Conservation (phyloP, 2,797 vertebrate species). For the Epinephelus awoara region DNA sequence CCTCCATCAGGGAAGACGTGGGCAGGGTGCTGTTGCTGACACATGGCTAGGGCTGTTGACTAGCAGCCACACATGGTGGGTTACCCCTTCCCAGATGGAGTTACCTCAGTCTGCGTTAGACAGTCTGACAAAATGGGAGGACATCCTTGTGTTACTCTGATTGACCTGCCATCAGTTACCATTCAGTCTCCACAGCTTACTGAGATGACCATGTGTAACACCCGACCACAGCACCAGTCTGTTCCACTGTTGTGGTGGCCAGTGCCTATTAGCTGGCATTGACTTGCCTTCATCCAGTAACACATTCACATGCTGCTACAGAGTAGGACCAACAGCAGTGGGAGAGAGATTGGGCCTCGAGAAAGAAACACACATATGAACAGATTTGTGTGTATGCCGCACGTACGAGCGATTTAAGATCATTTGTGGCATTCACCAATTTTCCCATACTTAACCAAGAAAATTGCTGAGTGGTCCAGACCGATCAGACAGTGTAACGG, state of each 20-base stretch:
- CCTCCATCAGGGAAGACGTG: slow-evolving; percentile 6
- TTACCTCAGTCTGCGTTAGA: slow-evolving; percentile 1
- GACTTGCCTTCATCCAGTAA: background rate
- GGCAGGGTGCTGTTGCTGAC: slow-evolving; percentile 31
- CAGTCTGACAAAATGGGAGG: slow-evolving; percentile 24
- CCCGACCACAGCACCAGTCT: background rate
- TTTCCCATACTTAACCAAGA: no score
- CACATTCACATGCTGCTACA: background rate
- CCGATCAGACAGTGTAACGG: background rate
- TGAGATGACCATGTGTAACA: background rate
- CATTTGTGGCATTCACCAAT: no score
- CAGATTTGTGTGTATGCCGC: background rate
- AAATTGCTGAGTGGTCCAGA: background rate
- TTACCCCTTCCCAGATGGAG: slow-evolving; percentile 25
- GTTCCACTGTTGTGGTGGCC: background rate
- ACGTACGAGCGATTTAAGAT: no score
- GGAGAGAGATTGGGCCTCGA: background rate
- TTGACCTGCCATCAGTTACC: background rate
- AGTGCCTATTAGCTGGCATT: background rate
- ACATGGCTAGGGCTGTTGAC: slow-evolving; percentile 39
- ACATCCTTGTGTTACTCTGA: slow-evolving; percentile 27
- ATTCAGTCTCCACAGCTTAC: slow-evolving; percentile 11
- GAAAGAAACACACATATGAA: background rate
- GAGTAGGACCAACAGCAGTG: background rate
- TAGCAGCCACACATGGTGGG: slow-evolving; percentile 38